phyloP scores from a whole-genome alignment of 2,797 vertebrate genomes.

The Graptemys geographica region DNA sequence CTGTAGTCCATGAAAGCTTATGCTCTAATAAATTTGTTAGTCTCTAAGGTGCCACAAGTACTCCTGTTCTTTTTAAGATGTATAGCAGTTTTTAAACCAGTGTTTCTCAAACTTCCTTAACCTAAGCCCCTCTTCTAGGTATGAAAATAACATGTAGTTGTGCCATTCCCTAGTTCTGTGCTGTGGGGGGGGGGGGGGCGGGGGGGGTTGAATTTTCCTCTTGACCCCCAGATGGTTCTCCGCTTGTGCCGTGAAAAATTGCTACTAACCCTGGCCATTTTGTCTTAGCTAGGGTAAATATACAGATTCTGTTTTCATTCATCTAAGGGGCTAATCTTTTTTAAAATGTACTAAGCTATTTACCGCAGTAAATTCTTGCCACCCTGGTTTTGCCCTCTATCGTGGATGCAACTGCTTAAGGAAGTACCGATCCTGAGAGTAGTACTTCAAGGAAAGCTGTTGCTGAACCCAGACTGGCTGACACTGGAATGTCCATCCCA shows the following conservation, averaged over 20 bases:
- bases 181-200: too few species aligned
- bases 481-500: not conserved
- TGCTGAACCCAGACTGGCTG: not conserved
- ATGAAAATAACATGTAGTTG: not conserved
- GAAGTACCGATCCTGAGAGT: too few species aligned
- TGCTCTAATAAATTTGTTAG: too few species aligned
- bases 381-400: not conserved
- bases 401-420: too few species aligned
- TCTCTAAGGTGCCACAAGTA: too few species aligned
- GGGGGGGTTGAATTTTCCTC: not conserved
- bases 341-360: not conserved
- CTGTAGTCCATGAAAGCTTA: too few species aligned
- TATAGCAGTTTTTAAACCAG: fast-evolving
- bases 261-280: not conserved
- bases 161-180: not conserved
- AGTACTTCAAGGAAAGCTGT: too few species aligned
- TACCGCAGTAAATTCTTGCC: not conserved
- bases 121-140: not conserved
- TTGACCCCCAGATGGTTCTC: not conserved
- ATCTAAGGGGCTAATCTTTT: too few species aligned
- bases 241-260: not conserved
- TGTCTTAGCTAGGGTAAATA: not conserved
- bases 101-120: fast-evolving
- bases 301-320: not conserved
- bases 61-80: not conserved